Conservation (phyloP, 2,888 invertebrate genomes). For the Incurvaria masculella region DNA sequence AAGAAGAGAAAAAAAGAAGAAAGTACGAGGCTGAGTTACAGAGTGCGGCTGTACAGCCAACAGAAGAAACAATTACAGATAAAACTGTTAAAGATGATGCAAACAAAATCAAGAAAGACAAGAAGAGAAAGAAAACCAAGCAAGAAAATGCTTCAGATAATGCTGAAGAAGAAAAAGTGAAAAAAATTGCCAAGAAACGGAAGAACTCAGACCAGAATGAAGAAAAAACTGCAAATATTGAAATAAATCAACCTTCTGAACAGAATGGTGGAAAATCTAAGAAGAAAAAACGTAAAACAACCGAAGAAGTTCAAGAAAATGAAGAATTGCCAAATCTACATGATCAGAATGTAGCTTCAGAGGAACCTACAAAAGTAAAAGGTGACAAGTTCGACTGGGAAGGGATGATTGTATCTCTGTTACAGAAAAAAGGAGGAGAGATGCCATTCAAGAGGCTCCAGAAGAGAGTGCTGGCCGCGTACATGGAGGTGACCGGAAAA, state of each 20-base stretch:
- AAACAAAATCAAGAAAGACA: constrained; percentile 41
- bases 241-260: not conserved
- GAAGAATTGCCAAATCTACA: constrained; percentile 40
- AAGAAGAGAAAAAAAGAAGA: constrained; percentile 45
- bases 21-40: constrained; percentile 47
- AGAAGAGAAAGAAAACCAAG: constrained; percentile 41
- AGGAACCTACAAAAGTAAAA: constrained; percentile 28
- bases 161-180: constrained; percentile 20
- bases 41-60: constrained; percentile 30
- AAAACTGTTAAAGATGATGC: constrained; percentile 35
- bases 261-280: constrained; percentile 21
- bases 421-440: constrained; percentile 57
- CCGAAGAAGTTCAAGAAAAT: constrained; percentile 28
- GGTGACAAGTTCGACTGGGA: constrained; percentile 50
- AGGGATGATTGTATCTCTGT: constrained; percentile 43
- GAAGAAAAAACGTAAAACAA: constrained; percentile 39
- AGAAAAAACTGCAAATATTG: constrained; percentile 14
- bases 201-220: constrained; percentile 10
- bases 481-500: constrained; percentile 45
- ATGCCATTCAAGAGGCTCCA: constrained; percentile 69
- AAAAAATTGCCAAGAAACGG: constrained; percentile 17
- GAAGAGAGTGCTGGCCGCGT: constrained; percentile 71
- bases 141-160: constrained; percentile 32
- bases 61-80: constrained; percentile 26
- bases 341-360: constrained; percentile 47